These are phyloP conservation scores for Anthopleura xanthogrammica DNA, from an alignment of 92 coral and sea anemone species.

Conservation along the genomic window DNA sequence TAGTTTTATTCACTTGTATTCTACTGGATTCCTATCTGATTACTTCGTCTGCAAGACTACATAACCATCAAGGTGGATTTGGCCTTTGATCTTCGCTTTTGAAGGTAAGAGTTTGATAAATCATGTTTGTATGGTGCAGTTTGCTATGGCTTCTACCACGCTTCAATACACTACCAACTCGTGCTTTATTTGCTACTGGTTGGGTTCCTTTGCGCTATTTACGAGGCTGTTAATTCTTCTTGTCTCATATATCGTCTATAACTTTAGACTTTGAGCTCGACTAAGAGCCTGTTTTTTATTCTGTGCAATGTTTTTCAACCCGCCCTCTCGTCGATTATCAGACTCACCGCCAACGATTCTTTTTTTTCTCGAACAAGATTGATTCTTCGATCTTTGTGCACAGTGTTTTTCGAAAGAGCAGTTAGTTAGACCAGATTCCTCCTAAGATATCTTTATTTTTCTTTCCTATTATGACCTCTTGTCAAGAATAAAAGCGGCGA, in stretches of 20 bases:
- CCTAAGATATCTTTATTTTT: neutral
- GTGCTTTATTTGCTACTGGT: neutral
- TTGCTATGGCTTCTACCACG: conserved; percentile 3
- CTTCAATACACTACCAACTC: neutral
- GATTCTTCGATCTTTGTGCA: conserved; percentile 6
- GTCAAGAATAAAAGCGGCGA: conserved; percentile 13
- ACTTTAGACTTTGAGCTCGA: neutral
- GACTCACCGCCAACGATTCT: neutral
- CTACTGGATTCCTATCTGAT: conserved; percentile 11
- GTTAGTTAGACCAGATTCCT: neutral
- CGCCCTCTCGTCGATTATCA: conserved; percentile 25
- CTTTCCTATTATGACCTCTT: conserved; percentile 4
- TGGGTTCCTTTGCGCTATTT: neutral
- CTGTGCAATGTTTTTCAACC: conserved; percentile 9
- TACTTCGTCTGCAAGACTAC: conserved; percentile 8
- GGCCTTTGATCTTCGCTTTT: conserved; percentile 23
- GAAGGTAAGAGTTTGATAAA: conserved; percentile 14
- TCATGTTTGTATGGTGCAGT: neutral
- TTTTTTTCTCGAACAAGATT: conserved; percentile 8
- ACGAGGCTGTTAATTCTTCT: neutral
- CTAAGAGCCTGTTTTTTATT: neutral
- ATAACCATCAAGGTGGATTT: conserved; percentile 23
- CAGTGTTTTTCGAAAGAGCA: neutral
- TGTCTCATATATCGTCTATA: neutral
- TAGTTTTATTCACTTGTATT: conserved; percentile 17